Conservation (phyloP, 2,113 vertebrate species). For the Boleophthalmus pectinirostris region DNA sequence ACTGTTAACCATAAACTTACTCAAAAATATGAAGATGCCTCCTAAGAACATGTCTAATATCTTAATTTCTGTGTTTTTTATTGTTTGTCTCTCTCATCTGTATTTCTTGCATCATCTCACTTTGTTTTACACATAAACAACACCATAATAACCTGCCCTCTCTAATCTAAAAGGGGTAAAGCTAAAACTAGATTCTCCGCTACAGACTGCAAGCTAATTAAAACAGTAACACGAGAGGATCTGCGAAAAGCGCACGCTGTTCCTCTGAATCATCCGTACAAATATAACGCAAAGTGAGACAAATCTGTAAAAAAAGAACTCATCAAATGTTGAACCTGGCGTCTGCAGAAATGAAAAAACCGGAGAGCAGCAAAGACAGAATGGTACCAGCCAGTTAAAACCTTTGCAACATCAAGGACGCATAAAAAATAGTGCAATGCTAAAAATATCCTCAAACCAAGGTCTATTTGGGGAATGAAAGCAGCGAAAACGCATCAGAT, state of each 20-base stretch:
- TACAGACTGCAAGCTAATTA: not conserved
- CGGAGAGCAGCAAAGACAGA: conserved; percentile 38
- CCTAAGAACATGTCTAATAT: no score
- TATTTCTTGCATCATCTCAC: not conserved
- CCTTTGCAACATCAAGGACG: conserved; percentile 52
- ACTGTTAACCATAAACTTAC: no score
- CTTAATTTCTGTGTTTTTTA: not conserved
- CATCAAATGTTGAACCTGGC: conserved; percentile 28
- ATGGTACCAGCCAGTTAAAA: conserved; percentile 35
- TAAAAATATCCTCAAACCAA: conserved; percentile 56
- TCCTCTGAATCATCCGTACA: conserved; percentile 29
- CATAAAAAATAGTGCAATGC: conserved; percentile 49
- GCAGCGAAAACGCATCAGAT: conserved; percentile 40
- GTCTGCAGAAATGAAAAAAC: conserved; percentile 18
- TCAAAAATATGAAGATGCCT: no score
- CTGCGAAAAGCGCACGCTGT: not conserved
- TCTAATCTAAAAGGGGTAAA: not conserved
- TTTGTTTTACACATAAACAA: not conserved
- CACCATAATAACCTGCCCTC: not conserved
- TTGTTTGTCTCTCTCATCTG: not conserved
- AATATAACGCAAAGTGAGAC: conserved; percentile 18
- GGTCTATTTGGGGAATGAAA: conserved; percentile 60
- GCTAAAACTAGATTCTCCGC: not conserved
- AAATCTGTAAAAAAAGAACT: conserved; percentile 20
- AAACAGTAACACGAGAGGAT: not conserved